Conservation (phyloP, 1,140 invertebrate species). For the Drosophila kikkawai region DNA sequence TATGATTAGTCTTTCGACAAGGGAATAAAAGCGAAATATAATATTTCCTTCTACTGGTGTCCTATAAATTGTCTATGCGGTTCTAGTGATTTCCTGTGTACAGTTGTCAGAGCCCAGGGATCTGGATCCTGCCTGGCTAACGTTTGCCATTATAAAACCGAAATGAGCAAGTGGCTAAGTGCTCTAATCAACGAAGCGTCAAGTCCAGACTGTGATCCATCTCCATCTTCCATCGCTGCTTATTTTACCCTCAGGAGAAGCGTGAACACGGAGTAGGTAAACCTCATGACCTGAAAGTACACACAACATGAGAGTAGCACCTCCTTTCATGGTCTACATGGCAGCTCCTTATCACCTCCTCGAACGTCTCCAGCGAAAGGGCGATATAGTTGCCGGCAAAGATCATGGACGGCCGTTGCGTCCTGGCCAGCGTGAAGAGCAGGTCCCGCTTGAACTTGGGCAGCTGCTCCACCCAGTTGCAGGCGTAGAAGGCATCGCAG, state of each 20-base stretch:
- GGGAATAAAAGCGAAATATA: too few relatives aligned
- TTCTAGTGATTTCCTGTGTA: too few relatives aligned
- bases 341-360: constrained; percentile 30
- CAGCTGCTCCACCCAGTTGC: constrained; percentile 72
- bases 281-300: constrained; percentile 48
- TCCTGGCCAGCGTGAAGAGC: constrained; percentile 59
- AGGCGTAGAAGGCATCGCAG: constrained; percentile 70
- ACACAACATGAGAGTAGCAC: background rate
- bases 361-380: constrained; percentile 70
- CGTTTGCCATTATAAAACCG: too few relatives aligned
- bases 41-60: too few relatives aligned
- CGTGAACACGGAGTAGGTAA: constrained; percentile 68
- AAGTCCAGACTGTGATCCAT: background rate
- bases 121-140: too few relatives aligned
- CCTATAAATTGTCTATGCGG: too few relatives aligned
- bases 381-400: constrained; percentile 64
- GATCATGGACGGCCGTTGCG: constrained; percentile 50
- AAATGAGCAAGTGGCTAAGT: background rate
- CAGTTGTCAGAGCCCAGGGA: too few relatives aligned
- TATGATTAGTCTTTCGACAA: too few relatives aligned
- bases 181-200: background rate
- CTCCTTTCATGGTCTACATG: too few relatives aligned
- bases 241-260: constrained; percentile 56
- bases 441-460: constrained; percentile 53
- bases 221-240: background rate